Conservation (phyloP, 2,797 vertebrate genomes). For the Cynopterus sphinx region DNA sequence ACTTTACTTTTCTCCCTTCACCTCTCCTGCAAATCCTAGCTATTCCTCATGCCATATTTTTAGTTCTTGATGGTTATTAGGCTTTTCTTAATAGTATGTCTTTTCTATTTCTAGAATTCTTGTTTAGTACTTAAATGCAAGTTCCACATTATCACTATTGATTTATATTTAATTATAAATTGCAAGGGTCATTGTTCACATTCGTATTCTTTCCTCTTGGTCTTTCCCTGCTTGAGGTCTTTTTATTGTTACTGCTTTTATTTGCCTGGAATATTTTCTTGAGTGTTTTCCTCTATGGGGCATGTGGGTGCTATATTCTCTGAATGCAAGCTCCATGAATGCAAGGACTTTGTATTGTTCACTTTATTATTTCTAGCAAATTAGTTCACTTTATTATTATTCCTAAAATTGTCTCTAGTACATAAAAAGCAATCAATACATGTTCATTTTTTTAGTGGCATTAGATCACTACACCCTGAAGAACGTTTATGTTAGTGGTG, state of each 20-base stretch:
- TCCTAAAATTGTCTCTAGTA: background rate
- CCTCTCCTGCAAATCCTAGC: background rate
- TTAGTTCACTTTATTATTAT: background rate
- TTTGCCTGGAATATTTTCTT: conserved; percentile 46
- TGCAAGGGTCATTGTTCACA: background rate
- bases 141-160: background rate
- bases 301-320: background rate
- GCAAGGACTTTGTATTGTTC: background rate
- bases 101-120: conserved; percentile 41
- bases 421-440: background rate
- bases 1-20: background rate
- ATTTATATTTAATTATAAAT: conserved; percentile 39
- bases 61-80: conserved; percentile 30
- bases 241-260: conserved; percentile 6
- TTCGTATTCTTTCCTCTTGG: conserved; percentile 16
- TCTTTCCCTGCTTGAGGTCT: conserved; percentile 21
- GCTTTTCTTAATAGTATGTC: background rate
- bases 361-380: background rate
- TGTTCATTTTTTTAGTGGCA: background rate
- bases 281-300: conserved; percentile 9
- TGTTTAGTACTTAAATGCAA: conserved; percentile 47
- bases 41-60: conserved; percentile 10
- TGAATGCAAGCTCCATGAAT: background rate
- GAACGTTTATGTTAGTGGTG: background rate
- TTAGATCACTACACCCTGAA: background rate